Evolutionary conservation across 2,888 invertebrate genomes (phyloP).

Genomic region (Hyalella azteca): DNA sequence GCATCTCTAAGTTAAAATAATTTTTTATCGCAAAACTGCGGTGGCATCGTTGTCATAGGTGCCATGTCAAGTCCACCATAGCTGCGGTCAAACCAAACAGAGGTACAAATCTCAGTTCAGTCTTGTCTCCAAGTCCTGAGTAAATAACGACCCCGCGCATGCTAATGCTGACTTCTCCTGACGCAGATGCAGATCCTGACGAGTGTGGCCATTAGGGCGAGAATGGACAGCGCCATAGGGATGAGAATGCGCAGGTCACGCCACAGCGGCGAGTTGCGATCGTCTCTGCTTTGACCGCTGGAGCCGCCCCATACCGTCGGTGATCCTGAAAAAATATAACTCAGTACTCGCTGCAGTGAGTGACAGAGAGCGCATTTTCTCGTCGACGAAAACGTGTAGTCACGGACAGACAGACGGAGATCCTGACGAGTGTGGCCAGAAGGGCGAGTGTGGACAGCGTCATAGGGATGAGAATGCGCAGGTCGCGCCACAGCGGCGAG

Average conservation of each 20-base stretch:
- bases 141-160: too few species aligned
- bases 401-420: too few species aligned
- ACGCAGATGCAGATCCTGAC: slow-evolving; percentile 51
- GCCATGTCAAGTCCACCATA: too few species aligned
- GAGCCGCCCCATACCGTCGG: slow-evolving; percentile 39
- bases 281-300: slow-evolving; percentile 22
- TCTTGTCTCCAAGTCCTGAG: too few species aligned
- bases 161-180: slow-evolving; percentile 49
- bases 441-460: slow-evolving; percentile 50
- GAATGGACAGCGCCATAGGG: slow-evolving; percentile 47
- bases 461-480: slow-evolving; percentile 49
- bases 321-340: not conserved
- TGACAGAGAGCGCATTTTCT: too few species aligned
- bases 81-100: too few species aligned
- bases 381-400: too few species aligned
- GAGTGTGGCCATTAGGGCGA: slow-evolving; percentile 48
- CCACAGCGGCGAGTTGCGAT: slow-evolving; percentile 16
- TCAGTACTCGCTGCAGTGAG: too few species aligned
- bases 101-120: too few species aligned
- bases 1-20: too few species aligned
- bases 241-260: slow-evolving; percentile 49
- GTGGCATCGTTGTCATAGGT: too few species aligned
- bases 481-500: slow-evolving; percentile 40
- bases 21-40: too few species aligned
- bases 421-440: slow-evolving; percentile 45